Base-by-base conservation (phyloP, 2,888 invertebrate species). In the Ochlodes sylvanus region DNA sequence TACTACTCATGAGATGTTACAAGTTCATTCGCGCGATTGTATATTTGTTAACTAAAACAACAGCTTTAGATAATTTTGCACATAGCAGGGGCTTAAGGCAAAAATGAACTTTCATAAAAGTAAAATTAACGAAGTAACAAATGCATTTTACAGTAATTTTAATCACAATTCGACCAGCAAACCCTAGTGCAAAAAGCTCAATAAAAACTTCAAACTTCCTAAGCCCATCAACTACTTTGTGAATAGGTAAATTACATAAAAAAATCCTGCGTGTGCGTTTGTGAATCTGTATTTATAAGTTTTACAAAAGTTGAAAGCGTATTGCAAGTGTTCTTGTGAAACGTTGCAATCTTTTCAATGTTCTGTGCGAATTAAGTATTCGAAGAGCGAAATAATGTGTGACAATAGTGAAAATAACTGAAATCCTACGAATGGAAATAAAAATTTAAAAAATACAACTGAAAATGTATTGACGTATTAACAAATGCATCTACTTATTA, bases 261-360 rank as follows among this genome's bases (percentile, higher is more conserved):
- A 44, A n/a, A 44, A 17, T 27, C 17, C 14, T 56, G 17, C 19
- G 15, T 47, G 64, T 57, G 64, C 47, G 15, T 34, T 7, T 17
- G 55, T 63, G 63, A 32, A 34, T 44, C 55, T 64, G 41, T 21
- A 27, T 64, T 41, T 15, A 41, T 41, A 57, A 7, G 10, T 57
- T 58, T 58, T 65, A 52, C 50, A 65, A 15, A n/a, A 27, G 27
- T 17, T 3, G 19, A 65, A 65, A 65, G 65, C 65, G 50, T 21
- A 38, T 65, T 27, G 21, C 21, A 21, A n/a, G 17, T 65, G 52
- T 58, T 7, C 14, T 47, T 5, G 42, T 57, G 57, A 44, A 9
- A 32, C 14, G 9, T 41, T 58, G 65, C 58, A 52, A 58, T 52
- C 50, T 50, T 50, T 47, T 50, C 19, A 50, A 52, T 58, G 47